Conservation (phyloP, 2,888 invertebrate species). For the Ptychoptera albimana region DNA sequence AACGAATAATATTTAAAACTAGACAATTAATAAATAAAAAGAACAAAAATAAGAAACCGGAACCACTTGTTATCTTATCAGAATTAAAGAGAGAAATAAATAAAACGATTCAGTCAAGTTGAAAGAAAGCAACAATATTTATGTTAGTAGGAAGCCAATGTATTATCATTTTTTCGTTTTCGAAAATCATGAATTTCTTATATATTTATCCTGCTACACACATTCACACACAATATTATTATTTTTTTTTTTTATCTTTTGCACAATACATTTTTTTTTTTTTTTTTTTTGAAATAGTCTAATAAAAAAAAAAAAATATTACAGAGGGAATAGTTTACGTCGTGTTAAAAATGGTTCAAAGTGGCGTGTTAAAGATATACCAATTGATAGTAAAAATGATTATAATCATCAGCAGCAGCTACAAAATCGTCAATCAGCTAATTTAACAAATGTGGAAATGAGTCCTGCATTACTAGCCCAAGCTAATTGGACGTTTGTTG, state of each 20-base stretch:
- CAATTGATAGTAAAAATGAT: constrained; percentile 28
- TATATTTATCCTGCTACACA: too few relatives aligned
- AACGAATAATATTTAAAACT: too few relatives aligned
- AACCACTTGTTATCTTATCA: too few relatives aligned
- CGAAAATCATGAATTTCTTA: too few relatives aligned
- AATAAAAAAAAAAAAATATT: constrained; percentile 5
- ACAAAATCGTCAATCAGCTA: constrained; percentile 25
- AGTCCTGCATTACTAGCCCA: constrained; percentile 87
- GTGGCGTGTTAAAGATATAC: constrained; percentile 46
- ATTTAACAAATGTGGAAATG: constrained; percentile 26
- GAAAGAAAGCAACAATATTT: not conserved
- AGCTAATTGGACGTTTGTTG: constrained; percentile 96
- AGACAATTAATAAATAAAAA: too few relatives aligned
- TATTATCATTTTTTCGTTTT: too few relatives aligned
- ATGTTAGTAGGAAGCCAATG: too few relatives aligned
- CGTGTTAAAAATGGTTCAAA: constrained; percentile 42
- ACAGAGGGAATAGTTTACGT: constrained; percentile 37
- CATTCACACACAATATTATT: too few relatives aligned
- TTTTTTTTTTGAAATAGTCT: too few relatives aligned
- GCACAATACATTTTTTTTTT: not conserved
- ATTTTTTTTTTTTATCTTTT: constrained; percentile 2
- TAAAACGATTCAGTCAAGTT: constrained; percentile 1
- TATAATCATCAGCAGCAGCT: constrained; percentile 17
- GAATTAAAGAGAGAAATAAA: not conserved
- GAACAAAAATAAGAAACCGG: too few relatives aligned